Base-by-base conservation (phyloP, 2,888 invertebrate genomes). In the Emmelina monodactyla region DNA sequence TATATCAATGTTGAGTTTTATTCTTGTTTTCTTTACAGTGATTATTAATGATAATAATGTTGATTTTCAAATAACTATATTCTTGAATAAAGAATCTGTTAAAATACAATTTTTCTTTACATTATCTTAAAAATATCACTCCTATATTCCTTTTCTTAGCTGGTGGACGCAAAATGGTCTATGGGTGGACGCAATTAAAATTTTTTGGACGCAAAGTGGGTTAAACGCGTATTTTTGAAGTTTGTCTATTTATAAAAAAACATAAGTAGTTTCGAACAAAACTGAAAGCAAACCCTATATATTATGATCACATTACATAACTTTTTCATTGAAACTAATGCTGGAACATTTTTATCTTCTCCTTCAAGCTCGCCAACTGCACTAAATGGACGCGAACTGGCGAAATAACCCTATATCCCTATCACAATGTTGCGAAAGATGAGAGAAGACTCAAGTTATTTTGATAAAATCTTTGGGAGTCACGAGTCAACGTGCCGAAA, bases 291-390 rank as follows among this genome's bases (percentile, higher is more conserved):
- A 16, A 39, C 12, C 39, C 11, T 33, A 32, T 43, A 34, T 32
- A 43, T 35, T 44, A 43, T 41, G 41, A 49, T 35, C 38, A 47
- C 36, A 41, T 44, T 35, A 47, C 43, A 37, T 31, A 35, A 37
- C 10, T 32, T 39, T 32, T 31, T 41, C 32, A 32, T 37, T 19
- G 28, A 39, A 37, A 40, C 29, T 22, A 40, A 35, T 37, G 28
- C 37, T 33, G 28, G 32, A 32, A 29, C 35, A 40, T 39, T 43
- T 41, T 43, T 43, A 37, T 40, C 28, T 32, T 43, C 35, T 13
- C 34, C 28, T 12, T 41, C 41, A 34, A 43, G 40, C 33, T 38
- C 43, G 37, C 40, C 47, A 42, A 39, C 39, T 41, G 37, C 41
- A 40, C 38, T 45, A 42, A 42, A 22, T 39, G 39, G 39, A 35